Evolutionary conservation across 2,113 vertebrate genomes (phyloP), one percentile per base, ranked within the genome.

Genomic region (Oreotrochilus melanogaster): DNA sequence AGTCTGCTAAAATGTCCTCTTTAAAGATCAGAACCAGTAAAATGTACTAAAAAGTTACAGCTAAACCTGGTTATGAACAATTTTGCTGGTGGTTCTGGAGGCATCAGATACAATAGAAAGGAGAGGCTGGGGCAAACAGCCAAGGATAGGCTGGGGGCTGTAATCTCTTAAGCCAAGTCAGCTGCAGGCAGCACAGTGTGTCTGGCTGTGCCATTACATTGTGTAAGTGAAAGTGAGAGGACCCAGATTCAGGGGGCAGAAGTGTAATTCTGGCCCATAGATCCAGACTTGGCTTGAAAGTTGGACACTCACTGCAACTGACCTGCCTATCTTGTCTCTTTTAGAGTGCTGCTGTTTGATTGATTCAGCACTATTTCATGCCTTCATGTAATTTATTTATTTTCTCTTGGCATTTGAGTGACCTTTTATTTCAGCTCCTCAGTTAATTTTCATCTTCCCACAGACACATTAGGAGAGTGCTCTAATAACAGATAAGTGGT

Each of bases 401-500:
- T 65, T 93, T 94, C 92, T 72, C 50, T 62, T 90, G 75, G 50
- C 73, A 80, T 95, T 87, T 89, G 70, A 74, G 65, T 70, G 75
- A 84, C 87, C 75, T 97, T 95, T 95, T 73, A 53, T 78, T 89
- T 31, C 69, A 91, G 6, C 30, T 58, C 45, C 57, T 89, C 54
- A 30, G 37, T 73, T 94, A 76, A 90, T 90, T 69, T 72, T 92
- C 35, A 5, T 73, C 84, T 92, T 92, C 66, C 75, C 73, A 69
- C 85, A 75, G 85, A 86, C 65, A 53, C 50, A n/a, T 94, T 75
- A 88, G 61, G 7, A 70, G 22, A 8, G 9, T 65, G 37, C 37
- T 93, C 89, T 95, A 90, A 93, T 81, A 95, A 71, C 45, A 74
- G 79, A n/a, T 84, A 86, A 90, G 73, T 60, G 54, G 42, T 86